Base-by-base conservation (phyloP, 2,797 vertebrate genomes). In the Crenichthys baileyi region DNA sequence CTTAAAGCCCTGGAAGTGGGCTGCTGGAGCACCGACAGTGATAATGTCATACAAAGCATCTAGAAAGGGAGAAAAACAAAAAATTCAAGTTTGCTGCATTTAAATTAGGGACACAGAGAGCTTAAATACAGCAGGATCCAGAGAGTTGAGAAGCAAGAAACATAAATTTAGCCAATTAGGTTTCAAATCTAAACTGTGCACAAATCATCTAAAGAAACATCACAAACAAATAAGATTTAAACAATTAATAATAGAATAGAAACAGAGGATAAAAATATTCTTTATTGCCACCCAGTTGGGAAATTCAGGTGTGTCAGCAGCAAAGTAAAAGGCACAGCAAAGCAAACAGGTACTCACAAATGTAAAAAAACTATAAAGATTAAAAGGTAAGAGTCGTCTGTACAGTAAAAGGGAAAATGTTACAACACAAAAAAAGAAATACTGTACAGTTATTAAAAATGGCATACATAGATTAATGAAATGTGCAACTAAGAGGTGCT, bases 1-100 rank as follows among this genome's bases (percentile, higher is more conserved):
- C 91, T 98, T 99, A 94, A 99, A 99, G 83, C 98, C 98, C 94
- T 99, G 98, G 94, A 96, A 97, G 94, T 99, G 98, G 0, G 98
- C 97, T 9, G 98, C 98, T 0, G 98, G 98, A 55, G 98, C 98
- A 85, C 98, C 98, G 22, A 98, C 97, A 0, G 98, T 99, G 93
- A 99, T 94, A 60, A 99, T 96, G 81, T 99, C 98, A 44, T 99
- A 99, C 84, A 96, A 91, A 39, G 96, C 95, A 94, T 99, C 98
- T 99, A 94, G 7, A 92, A 91, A 4, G 11, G 83, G 55, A 82
- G 51, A 88, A 20, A 87, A 89, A 80, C 0, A 71, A 46, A 5
- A 41, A 3, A 44, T 13, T 1, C 1, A 83, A 50, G 24, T 89
- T 82, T 81, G 70, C 16, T 31, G 22, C 9, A 53, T 84, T 79